Percentiles rank a stretch among this genome's conserved stretches.
Evolutionary conservation across 1,140 invertebrate species (phyloP).

Genomic region (Pseudomyrmex pallidus): DNA sequence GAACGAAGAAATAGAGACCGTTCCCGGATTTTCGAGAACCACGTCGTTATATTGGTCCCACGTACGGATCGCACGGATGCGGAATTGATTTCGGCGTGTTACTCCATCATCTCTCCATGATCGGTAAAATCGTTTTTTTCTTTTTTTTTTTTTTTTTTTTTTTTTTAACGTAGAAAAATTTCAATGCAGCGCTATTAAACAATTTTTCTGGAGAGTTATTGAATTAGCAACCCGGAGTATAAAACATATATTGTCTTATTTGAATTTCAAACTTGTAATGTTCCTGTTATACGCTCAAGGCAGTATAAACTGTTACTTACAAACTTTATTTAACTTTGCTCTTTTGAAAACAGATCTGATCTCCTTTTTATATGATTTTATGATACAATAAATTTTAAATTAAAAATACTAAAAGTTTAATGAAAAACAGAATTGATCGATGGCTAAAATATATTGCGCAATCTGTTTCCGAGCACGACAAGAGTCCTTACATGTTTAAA

Average conservation of each 20-base stretch:
- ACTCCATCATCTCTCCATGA: conserved; percentile 50
- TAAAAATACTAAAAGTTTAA: neutral
- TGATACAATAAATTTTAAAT: too few species aligned
- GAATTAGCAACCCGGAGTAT: conserved; percentile 24
- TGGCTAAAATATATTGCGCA: neutral
- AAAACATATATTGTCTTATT: neutral
- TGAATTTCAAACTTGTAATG: neutral
- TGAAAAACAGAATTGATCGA: neutral
- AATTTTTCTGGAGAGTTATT: conserved; percentile 17
- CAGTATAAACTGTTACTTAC: neutral
- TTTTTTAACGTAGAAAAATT: too few species aligned
- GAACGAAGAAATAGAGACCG: neutral
- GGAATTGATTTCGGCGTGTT: conserved; percentile 51
- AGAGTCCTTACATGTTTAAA: conserved; percentile 34
- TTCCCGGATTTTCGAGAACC: conserved; percentile 52
- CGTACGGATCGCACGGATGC: conserved; percentile 36
- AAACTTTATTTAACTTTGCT: neutral
- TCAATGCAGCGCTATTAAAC: conserved; percentile 27
- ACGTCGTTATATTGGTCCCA: conserved; percentile 46
- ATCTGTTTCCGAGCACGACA: neutral
- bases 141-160: too few species aligned
- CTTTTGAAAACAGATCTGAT: neutral
- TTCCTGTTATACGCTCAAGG: neutral
- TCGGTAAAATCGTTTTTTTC: conserved; percentile 48
- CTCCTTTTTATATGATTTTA: neutral